Evolutionary conservation across 2,113 vertebrate species (phyloP), one percentile per base, ranked within the genome.

Genomic region (Actenoides lindsayi): DNA sequence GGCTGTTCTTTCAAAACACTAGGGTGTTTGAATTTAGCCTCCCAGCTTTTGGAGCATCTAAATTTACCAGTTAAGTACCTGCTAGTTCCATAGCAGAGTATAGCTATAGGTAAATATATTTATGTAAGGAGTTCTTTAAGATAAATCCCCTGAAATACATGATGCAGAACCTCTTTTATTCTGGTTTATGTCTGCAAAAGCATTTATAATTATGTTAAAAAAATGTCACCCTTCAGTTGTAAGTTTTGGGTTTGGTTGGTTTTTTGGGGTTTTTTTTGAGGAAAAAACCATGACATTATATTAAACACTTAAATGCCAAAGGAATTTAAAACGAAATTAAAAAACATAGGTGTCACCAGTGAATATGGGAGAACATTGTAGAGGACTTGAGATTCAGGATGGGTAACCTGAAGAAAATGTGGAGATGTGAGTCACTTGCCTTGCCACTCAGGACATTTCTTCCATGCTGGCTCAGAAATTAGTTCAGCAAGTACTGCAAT

Each of bases 221-320:
- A 83, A 83, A 57, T 3, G 1, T 3, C 1, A 0, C 6, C 9
- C 21, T 69, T 68, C 50, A 15, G 9, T 62, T 59, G 2, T 15
- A 88, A 46, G 50, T 56, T 30, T 46, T 9, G 16, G 17, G 19
- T 17, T 46, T 46, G 44, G 44, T 17, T 46, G 16, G 10, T 50
- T 24, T 50, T 24, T 51, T 51, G 46, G 46, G 46, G 4, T 19
- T 25, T 51, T 25, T 48, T 48, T 21, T 48, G 10, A 48, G 16
- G 41, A 30, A 42, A 79, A 89, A 42, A n/a, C 2, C 18, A 4
- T 48, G 23, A 50, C 28, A 74, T 62, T 50, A 23, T 87, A 65
- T 13, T 54, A 48, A 64, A 42, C 11, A 69, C 16, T 64, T 83
- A 39, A 73, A 80, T 44, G 8, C 19, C 39, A 27, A 53, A 90